These are phyloP conservation scores for Cryptophagus acutangulus DNA, from an alignment of 2,888 invertebrate species.

Conservation along the genomic window DNA sequence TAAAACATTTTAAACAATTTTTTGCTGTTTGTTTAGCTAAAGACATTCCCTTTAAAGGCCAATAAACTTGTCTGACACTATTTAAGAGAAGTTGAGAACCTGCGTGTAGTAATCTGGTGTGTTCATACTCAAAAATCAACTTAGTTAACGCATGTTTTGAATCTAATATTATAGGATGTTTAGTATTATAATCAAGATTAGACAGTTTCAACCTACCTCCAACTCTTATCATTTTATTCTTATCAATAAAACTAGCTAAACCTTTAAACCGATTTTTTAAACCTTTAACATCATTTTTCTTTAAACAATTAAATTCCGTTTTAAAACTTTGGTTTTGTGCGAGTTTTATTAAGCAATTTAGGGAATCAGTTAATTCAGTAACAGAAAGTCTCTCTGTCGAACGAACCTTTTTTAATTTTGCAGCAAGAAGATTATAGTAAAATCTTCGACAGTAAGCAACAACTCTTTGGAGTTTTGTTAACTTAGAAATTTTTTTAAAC, in stretches of 20 bases:
- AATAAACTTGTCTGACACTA: constrained; percentile 6
- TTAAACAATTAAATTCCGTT: too few species aligned
- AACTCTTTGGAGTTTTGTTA: too few species aligned
- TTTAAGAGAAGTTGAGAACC: constrained; percentile 6
- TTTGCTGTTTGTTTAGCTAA: background rate
- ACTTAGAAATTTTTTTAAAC: too few species aligned
- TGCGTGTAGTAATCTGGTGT: constrained; percentile 4
- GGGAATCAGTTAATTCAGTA: too few species aligned
- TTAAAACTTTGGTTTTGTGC: too few species aligned
- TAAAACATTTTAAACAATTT: constrained; percentile 9
- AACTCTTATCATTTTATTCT: constrained; percentile 8
- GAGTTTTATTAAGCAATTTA: too few species aligned
- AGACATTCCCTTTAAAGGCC: constrained; percentile 2
- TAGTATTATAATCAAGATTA: background rate
- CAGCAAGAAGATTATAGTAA: too few species aligned
- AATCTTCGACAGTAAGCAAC: too few species aligned
- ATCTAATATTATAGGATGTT: constrained; percentile 8
- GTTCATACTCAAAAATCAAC: background rate
- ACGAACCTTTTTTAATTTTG: too few species aligned
- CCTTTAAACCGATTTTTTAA: too few species aligned
- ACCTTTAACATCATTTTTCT: too few species aligned
- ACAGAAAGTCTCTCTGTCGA: too few species aligned
- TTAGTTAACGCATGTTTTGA: background rate
- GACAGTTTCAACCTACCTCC: constrained; percentile 8
- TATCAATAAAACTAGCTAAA: constrained; percentile 10